Evolutionary conservation across 1,140 invertebrate genomes (phyloP).

Genomic region (Microplitis mediator): DNA sequence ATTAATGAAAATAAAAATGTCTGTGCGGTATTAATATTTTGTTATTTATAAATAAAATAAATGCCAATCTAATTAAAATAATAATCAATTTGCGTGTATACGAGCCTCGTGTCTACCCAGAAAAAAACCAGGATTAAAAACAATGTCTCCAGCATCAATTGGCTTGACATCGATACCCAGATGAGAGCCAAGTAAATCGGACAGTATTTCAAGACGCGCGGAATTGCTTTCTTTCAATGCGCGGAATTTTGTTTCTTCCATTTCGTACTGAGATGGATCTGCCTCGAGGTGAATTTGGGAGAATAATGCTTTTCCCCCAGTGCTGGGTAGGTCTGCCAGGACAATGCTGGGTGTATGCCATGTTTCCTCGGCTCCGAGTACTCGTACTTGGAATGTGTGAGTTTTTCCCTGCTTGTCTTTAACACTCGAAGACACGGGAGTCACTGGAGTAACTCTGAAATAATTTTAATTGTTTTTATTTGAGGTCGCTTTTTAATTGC

Average conservation of each 20-base stretch:
- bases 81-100: not conserved
- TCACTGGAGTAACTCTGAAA: constrained; percentile 58
- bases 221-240: constrained; percentile 68
- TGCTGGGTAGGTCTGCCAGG: constrained; percentile 69
- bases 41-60: not conserved
- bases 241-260: constrained; percentile 69
- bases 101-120: constrained; percentile 78
- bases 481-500: not conserved
- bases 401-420: constrained; percentile 69
- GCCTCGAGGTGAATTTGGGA: constrained; percentile 73
- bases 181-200: constrained; percentile 73
- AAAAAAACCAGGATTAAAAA: constrained; percentile 75
- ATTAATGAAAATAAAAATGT: too few relatives aligned
- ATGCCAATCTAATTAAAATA: not conserved
- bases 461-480: constrained; percentile 1
- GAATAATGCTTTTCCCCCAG: constrained; percentile 76
- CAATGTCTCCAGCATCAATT: constrained; percentile 28
- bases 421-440: constrained; percentile 65
- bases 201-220: constrained; percentile 77
- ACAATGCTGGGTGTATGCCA: constrained; percentile 84
- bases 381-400: constrained; percentile 74
- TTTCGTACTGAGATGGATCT: constrained; percentile 64
- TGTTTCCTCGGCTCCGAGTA: constrained; percentile 81
- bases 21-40: too few relatives aligned
- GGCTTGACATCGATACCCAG: constrained; percentile 71